Evolutionary conservation across 2,797 vertebrate species (phyloP).

Genomic region (Xerus rutilus): DNA sequence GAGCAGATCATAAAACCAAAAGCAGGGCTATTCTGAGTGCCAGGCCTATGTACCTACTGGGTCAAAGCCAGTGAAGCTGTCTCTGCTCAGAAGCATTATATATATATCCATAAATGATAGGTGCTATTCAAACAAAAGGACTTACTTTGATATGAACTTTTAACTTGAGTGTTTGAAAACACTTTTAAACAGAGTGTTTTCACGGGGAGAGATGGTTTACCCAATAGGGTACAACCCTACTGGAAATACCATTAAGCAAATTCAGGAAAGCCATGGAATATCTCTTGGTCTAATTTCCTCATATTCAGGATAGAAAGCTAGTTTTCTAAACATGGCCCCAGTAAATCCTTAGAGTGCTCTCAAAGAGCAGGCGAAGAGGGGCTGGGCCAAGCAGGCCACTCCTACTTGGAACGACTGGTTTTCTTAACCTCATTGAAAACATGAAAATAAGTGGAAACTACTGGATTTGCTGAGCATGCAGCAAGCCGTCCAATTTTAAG

Average conservation of each 20-base stretch:
- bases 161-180: no score
- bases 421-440: neutral
- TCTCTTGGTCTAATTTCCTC: neutral
- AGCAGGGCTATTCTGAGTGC: neutral
- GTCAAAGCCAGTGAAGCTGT: neutral
- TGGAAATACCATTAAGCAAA: neutral
- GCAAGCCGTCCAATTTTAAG: neutral
- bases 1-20: neutral
- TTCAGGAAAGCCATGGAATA: neutral
- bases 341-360: neutral
- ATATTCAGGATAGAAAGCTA: neutral
- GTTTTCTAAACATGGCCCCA: constrained; percentile 22
- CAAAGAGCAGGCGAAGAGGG: neutral
- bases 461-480: neutral
- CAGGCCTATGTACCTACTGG: rapidly evolving
- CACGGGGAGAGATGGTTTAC: neutral
- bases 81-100: neutral
- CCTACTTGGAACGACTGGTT: neutral
- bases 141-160: neutral
- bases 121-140: neutral
- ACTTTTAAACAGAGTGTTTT: no score
- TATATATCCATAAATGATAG: neutral
- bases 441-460: neutral
- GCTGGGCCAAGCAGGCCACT: neutral
- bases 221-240: neutral